Conservation (phyloP, 2,113 vertebrate genomes). For the Phalacrocorax carbo region DNA sequence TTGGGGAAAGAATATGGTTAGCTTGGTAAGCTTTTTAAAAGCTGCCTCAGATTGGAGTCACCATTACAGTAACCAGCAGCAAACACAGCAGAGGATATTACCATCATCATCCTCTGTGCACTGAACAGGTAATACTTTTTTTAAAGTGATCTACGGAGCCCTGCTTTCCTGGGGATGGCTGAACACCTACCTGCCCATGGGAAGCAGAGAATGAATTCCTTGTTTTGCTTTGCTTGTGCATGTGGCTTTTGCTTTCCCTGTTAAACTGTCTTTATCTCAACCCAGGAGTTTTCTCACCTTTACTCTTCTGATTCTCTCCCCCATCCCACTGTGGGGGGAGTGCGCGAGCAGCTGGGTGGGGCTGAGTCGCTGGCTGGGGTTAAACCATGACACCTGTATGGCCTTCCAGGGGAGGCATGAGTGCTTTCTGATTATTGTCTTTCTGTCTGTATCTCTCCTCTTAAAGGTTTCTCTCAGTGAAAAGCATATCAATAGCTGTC, state of each 20-base stretch:
- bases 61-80: not conserved
- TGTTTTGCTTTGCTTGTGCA: no score
- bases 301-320: no score
- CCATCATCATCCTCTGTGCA: not conserved
- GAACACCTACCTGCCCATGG: no score
- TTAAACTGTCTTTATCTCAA: no score
- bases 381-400: no score
- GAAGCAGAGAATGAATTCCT: no score
- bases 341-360: no score
- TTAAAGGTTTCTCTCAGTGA: not conserved
- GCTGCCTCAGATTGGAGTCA: not conserved
- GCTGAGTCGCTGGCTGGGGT: no score
- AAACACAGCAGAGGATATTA: not conserved
- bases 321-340: no score
- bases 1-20: not conserved
- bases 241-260: no score
- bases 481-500: not conserved
- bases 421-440: not conserved
- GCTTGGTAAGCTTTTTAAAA: not conserved
- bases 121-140: not conserved
- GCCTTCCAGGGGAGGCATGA: not conserved
- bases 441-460: not conserved
- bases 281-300: no score
- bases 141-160: not conserved
- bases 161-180: no score